Base-by-base conservation (phyloP, 53 echinoderm and acorn worm species). In the Echinometra lucunter region DNA sequence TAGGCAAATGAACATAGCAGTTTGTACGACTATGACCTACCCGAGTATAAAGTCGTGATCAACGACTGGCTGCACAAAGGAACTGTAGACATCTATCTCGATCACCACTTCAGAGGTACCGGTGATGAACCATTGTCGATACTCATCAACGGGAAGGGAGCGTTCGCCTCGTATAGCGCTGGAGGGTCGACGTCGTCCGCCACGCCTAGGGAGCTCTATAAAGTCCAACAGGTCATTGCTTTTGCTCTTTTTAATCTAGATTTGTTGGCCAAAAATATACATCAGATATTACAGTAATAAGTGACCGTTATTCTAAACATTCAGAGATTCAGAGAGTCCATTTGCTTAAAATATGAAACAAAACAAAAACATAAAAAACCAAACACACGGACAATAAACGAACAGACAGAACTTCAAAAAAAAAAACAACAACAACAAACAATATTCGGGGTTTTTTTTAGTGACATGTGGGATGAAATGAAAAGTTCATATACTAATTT, bases 21-120 rank as follows among this genome's bases (percentile, higher is more conserved):
- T 28, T 95, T 94, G 11, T 99, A 99, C 95, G 99, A 99, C 53
- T 45, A 88, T 13, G 99, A 99, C 82, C 88, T 98, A 0, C 89
- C 97, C 28, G 97, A 96, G 75, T 98, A 99, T 89, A 94, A 94
- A 2, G 96, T 97, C 7, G n/a, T 99, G 4, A 81, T 99, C 6
- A 88, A 92, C 72, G 99, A 99, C 57, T 99, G 99, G 99, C 74
- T 96, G 40, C 97, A 98, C 88, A 37, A 93, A 21, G 80, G 95
- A 15, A 95, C 96, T 35, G 37, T 96, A 44, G 93, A 60, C 2
- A 95, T 97, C 69, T 98, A 98, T 37, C 82, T 95, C 27, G 91
- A 94, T 1, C 95, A 95, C 72, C 97, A 98, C 80, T 96, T 95
- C 88, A 90, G 87, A 78, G 82, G 94, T 88, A 96, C 83, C 58